Evolutionary conservation across 2,888 invertebrate species (phyloP).

Genomic region (Spicauda simplicius): DNA sequence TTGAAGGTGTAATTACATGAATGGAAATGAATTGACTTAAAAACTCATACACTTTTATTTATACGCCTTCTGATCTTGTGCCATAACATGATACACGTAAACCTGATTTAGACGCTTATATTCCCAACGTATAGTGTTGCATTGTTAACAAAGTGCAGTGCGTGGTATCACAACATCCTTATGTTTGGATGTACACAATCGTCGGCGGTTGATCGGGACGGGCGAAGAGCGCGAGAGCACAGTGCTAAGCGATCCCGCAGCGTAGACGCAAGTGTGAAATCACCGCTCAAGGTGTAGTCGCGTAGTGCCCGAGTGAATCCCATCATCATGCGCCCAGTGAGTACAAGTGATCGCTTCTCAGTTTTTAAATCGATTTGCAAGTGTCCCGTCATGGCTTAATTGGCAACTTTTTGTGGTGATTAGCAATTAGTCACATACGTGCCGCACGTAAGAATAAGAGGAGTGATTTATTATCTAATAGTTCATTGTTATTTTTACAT

Average conservation of each 20-base stretch:
- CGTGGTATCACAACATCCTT: constrained; percentile 47
- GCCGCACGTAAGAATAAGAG: constrained; percentile 4
- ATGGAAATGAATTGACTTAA: background rate
- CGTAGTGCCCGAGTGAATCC: constrained; percentile 46
- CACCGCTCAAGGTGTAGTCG: constrained; percentile 28
- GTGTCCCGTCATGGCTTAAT: constrained; percentile 9
- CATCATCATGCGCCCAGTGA: constrained; percentile 72
- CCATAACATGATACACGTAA: background rate
- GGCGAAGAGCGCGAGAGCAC: constrained; percentile 48
- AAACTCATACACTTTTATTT: background rate
- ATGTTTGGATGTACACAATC: constrained; percentile 35
- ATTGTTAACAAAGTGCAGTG: constrained; percentile 28
- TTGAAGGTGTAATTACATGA: background rate
- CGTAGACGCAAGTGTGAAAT: constrained; percentile 58
- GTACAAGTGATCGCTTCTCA: constrained; percentile 60
- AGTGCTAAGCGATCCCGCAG: constrained; percentile 50
- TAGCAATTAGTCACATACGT: background rate
- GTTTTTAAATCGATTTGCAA: constrained; percentile 17
- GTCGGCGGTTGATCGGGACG: constrained; percentile 38
- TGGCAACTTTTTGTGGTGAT: background rate
- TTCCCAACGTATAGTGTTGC: constrained; percentile 12
- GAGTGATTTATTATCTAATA: background rate
- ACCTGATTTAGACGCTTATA: background rate
- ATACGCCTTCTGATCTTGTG: no score
- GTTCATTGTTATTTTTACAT: background rate